Base-by-base conservation (phyloP, 1,140 invertebrate species). In the Euborellia annulipes region DNA sequence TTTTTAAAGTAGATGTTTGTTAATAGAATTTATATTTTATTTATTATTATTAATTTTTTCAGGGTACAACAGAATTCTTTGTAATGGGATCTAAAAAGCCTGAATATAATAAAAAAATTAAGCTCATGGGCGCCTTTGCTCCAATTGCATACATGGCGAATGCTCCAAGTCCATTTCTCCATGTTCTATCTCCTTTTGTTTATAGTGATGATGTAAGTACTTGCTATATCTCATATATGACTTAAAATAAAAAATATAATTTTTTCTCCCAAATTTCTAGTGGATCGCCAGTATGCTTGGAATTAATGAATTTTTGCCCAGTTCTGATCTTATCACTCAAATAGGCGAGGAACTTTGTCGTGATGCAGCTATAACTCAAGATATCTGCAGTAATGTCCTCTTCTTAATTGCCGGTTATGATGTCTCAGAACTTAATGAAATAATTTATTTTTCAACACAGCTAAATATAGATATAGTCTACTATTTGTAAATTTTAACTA, bases 91-190 rank as follows among this genome's bases (percentile, higher is more conserved):
- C 70, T 2, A 56, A 68, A 50, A 55, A 55, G 37, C 72, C 76
- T 0, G 68, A 71, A 52, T 78, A 77, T 50, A 75, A 76, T 50
- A 53, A 63, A 2, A 72, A 74, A 56, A 66, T 75, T 32, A 55
- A 57, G n/a, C 58, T 58, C 2, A 62, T 65, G 43, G 61, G 76
- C 43, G 64, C 73, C 20, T 55, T 82, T 36, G 75, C 71, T 0
- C 75, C 77, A 2, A 69, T 78, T 3, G 68, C 67, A 2, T 74
- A 61, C 46, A 62, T n/a, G n/a, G n/a, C n/a, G n/a, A n/a, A n/a
- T 70, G 62, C 52, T 55, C 1, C 61, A 72, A 32, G 36, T 58
- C 9, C n/a, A n/a, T n/a, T n/a, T n/a, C n/a, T n/a, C n/a, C n/a
- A n/a, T n/a, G n/a, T n/a, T n/a, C n/a, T n/a, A n/a, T n/a, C n/a